Base-by-base conservation (phyloP, 2,888 invertebrate species). In the Meiosimyza decipiens region DNA sequence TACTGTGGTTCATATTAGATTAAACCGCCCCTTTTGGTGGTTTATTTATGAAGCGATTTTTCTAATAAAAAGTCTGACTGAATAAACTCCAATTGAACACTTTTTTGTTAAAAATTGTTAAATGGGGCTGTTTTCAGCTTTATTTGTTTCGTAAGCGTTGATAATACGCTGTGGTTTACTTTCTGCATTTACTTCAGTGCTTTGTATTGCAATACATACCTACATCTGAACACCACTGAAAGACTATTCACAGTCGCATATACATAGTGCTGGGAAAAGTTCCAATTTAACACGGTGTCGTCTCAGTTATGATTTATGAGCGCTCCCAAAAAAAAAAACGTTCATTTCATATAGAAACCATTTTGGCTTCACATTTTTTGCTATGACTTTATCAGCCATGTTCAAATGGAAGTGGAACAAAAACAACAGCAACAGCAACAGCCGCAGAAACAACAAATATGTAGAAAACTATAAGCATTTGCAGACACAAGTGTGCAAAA, bases 261-360 rank as follows among this genome's bases (percentile, higher is more conserved):
- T 52, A 33, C 55, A 16, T 40, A 40, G 40, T 47, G 40, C 62
- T 82, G 81, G 82, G 82, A 83, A 83, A 80, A 81, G 83, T 82
- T 82, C 81, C 82, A 82, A 83, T 82, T 82, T 82, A 82, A 81
- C 82, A 81, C 80, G 82, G 81, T 82, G 82, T 82, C 82, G 80
- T 82, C 82, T 82, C 82, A 79, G 81, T 76, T 68, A 82, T 82
- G 82, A 82, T 82, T 82, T 82, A 82, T 80, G 82, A 73, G 68
- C 77, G 75, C 71, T 65, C 77, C 77, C 76, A 80, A 82, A 80
- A 79, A 77, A 78, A 77, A 77, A 79, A 80, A 75, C 76, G 74
- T 73, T 79, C 76, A 72, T 72, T 70, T 78, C 74, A 62, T 75
- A 73, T 75, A 62, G 73, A 52, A 55, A 73, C 66, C 71, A 65